These are phyloP conservation scores for Nemurella pictetii DNA, from an alignment of 2,888 invertebrate species.

Conservation along the genomic window DNA sequence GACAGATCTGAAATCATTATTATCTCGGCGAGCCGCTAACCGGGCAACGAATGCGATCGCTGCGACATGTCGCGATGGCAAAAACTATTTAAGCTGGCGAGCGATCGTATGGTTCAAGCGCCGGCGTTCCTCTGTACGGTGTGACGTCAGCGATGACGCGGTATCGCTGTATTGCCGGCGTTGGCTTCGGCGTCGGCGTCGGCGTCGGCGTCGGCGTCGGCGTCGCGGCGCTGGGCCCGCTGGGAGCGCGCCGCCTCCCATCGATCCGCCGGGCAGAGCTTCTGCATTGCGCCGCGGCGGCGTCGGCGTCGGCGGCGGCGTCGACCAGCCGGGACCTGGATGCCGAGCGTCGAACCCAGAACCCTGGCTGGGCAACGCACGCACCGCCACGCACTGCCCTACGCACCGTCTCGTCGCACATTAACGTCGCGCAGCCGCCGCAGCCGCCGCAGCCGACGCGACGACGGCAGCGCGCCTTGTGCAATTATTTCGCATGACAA, in stretches of 20 bases:
- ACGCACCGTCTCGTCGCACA: background rate
- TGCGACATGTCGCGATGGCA: too few relatives aligned
- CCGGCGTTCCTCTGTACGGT: background rate
- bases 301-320: background rate
- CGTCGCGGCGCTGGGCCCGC: slow-evolving; percentile 3
- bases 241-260: slow-evolving; percentile 17
- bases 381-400: background rate
- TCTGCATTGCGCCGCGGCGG: background rate
- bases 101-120: too few relatives aligned
- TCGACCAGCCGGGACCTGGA: background rate
- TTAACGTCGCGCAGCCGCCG: background rate
- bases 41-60: background rate
- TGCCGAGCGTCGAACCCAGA: too few relatives aligned
- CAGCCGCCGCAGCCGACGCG: background rate
- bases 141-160: slow-evolving; percentile 27
- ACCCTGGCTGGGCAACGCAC: background rate
- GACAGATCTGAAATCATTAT: background rate
- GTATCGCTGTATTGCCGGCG: background rate
- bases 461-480: background rate
- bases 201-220: background rate
- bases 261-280: too few relatives aligned
- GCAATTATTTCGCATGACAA: background rate
- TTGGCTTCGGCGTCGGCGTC: background rate
- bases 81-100: too few relatives aligned
- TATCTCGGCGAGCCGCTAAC: background rate